Evolutionary conservation across 1,140 invertebrate genomes (phyloP).

Genomic region (Acromyrmex echinatior): DNA sequence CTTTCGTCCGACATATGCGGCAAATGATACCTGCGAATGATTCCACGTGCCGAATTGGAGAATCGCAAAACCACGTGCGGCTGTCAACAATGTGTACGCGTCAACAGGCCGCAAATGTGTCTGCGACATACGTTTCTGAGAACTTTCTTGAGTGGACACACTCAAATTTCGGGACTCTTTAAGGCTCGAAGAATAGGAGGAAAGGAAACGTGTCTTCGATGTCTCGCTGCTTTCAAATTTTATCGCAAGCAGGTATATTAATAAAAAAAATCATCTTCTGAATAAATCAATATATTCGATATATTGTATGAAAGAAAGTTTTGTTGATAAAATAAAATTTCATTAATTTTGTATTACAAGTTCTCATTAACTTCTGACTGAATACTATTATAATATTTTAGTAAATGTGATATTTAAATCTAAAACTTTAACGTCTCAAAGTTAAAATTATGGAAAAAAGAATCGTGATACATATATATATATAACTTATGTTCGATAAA

Average conservation of each 20-base stretch:
- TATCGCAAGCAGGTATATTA: background rate
- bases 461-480: no score
- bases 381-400: background rate
- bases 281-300: background rate
- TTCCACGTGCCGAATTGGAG: conserved; percentile 26
- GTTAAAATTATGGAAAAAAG: background rate
- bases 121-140: background rate
- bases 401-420: background rate
- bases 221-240: background rate
- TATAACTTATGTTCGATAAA: no score
- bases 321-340: background rate
- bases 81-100: conserved; percentile 17
- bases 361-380: background rate
- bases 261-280: background rate
- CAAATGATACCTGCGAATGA: conserved; percentile 23
- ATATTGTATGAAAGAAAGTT: background rate
- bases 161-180: background rate
- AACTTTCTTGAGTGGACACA: background rate
- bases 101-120: conserved; percentile 4
- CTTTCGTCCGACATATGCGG: conserved; percentile 39
- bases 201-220: background rate
- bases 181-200: no score
- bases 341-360: background rate
- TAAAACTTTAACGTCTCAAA: background rate
- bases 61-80: conserved; percentile 29